Base-by-base conservation (phyloP, 1,140 invertebrate species). In the Bemisia tabaci region DNA sequence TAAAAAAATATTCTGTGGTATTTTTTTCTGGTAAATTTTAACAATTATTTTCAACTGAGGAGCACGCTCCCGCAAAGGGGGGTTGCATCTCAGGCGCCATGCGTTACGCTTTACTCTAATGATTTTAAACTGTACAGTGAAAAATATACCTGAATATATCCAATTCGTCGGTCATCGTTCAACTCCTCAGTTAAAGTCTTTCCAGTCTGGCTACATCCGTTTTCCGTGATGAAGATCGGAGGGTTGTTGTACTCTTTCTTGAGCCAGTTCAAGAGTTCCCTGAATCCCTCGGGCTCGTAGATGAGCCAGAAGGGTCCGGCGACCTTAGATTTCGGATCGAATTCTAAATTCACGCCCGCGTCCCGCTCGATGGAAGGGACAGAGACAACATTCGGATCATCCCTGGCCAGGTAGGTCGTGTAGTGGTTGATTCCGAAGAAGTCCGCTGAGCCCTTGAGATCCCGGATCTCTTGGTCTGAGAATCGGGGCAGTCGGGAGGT, bases 401-500 rank as follows among this genome's bases (percentile, higher is more conserved):
- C 1, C 1, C 12, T 61, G n/a, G 48, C 23, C 23, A 68, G 17
- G 26, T 26, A 9, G 22, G 65, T 65, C 0, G 61, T 63, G 62
- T 69, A 69, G 60, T 69, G 64, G 48, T 69, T 69, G 1, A 68
- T 22, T 25, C 59, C 60, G 33, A 68, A 66, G 59, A 62, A 68
- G 59, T 68, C 68, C 22, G 21, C 62, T 1, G 27, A 64, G 11
- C 63, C 83, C 26, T 77, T 79, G 2, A 86, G 78, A 24, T 76
- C 71, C 26, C 75, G 70, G 1, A 82, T 77, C 75, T 86, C 83
- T 62, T 82, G 79, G 0, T 74, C 66, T 23, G 80, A 84, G 67
- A 87, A 87, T 67, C 77, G 77, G 0, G 82, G 82, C 22, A 86
- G 73, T 23, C 85, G 78, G 1, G 84, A 86, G 59, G 74, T 72